Base-by-base conservation (phyloP, 2,797 vertebrate species). In the Fratercula arctica region DNA sequence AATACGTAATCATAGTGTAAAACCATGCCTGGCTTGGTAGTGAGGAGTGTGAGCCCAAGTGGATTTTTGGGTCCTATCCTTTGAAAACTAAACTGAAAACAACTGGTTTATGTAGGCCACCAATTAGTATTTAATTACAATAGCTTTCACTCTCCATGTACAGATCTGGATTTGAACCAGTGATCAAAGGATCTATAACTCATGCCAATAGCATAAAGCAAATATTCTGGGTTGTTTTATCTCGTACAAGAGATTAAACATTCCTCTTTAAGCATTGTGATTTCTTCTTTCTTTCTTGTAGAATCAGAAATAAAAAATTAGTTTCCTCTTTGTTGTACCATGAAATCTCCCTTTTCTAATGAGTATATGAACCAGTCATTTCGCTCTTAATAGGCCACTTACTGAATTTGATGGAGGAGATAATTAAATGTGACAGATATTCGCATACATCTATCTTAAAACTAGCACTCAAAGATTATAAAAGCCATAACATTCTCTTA, bases 391-490 rank as follows among this genome's bases (percentile, higher is more conserved):
- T 94, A 97, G 95, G 93, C 87, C 79, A 98, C 93, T 96, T 95
- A 97, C 94, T 92, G 96, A 96, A 97, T 64, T 46, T 97, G 97
- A 98, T 95, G 95, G 96, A 97, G 92, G 89, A 98, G 97, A 96
- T 97, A 96, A 97, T 98, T 97, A 98, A 98, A 98, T 80, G 78
- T 97, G 97, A 98, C 94, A 93, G 93, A 98, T 97, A 97, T 70
- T 94, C 56, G 9, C 26, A 93, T 94, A 96, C 70, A 94, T 98
- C 97, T 97, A 96, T 97, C 97, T 98, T 97, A 92, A 97, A 97
- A 96, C 84, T 96, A 97, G 95, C 97, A 97, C 96, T 97, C 96
- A 94, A 96, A 97, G 96, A 98, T 97, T 97, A 91, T 96, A 97
- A 97, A 97, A 97, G 87, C 95, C 95, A 74, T 97, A 96, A 94